These are phyloP conservation scores for Nebria ingens DNA, from an alignment of 1,140 invertebrate species.

Conservation along the genomic window DNA sequence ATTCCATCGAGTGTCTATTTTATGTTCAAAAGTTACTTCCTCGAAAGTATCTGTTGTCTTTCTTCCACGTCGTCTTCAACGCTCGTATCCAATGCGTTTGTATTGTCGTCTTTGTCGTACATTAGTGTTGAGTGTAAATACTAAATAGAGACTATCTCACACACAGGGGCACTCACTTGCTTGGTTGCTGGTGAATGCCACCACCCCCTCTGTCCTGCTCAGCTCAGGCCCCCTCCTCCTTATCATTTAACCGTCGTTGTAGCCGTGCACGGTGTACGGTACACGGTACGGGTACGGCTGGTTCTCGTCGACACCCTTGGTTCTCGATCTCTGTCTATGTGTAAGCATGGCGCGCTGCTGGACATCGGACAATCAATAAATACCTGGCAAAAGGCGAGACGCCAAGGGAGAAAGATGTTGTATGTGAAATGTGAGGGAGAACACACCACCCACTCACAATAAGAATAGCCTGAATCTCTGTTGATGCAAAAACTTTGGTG, in stretches of 20 bases:
- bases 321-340: constrained; percentile 3
- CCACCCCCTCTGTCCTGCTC: background rate
- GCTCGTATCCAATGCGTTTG: no score
- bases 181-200: background rate
- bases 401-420: background rate
- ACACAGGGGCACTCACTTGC: background rate
- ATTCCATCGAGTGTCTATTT: background rate
- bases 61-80: no score
- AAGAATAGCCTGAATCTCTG: no score
- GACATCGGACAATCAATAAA: constrained; percentile 9
- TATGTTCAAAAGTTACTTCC: constrained; percentile 3
- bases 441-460: background rate
- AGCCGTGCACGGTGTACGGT: background rate
- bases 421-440: background rate
- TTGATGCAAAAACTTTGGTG: no score
- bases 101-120: no score
- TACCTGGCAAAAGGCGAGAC: background rate
- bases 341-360: no score
- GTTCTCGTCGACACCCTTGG: background rate
- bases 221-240: no score
- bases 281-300: background rate
- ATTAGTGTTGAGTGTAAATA: no score
- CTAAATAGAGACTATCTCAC: background rate
- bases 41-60: background rate
- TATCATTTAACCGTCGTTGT: no score